These are phyloP conservation scores for Euzetes globulus DNA, from an alignment of 2,888 invertebrate genomes.

Conservation along the genomic window DNA sequence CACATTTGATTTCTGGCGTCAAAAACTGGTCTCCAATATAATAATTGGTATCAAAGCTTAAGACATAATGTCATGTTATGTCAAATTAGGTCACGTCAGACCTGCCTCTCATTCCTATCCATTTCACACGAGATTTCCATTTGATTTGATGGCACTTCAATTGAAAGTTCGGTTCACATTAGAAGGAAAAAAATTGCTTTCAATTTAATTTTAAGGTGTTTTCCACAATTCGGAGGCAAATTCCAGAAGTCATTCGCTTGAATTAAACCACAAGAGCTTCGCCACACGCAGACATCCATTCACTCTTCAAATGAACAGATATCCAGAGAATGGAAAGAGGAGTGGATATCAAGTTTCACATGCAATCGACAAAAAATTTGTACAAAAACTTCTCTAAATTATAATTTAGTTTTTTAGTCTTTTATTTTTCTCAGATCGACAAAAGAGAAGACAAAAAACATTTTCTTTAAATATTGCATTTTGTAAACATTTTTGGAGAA, in stretches of 20 bases:
- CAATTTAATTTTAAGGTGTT: conserved; percentile 12
- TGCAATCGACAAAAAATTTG: not conserved
- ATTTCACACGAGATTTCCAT: conserved; percentile 12
- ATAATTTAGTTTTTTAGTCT: not conserved
- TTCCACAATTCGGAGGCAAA: not conserved
- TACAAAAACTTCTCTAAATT: not conserved
- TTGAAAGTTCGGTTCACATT: not conserved
- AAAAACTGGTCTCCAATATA: not conserved
- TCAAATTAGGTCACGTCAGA: conserved; percentile 27
- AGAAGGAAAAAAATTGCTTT: not conserved
- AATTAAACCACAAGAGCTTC: not conserved
- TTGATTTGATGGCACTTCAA: not conserved
- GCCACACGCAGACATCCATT: not conserved
- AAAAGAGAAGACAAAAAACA: not conserved
- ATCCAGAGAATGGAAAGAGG: too few species aligned
- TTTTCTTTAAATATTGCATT: not conserved
- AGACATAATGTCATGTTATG: conserved; percentile 23
- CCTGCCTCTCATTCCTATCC: conserved; percentile 7
- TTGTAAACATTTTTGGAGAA: too few species aligned
- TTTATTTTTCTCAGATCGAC: not conserved
- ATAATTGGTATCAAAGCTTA: conserved; percentile 1
- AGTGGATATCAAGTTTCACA: not conserved
- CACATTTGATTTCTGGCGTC: not conserved
- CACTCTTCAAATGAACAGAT: not conserved
- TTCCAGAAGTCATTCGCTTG: conserved; percentile 4